These are phyloP conservation scores for Tiphia femorata DNA, from an alignment of 2,888 invertebrate genomes.

Conservation along the genomic window DNA sequence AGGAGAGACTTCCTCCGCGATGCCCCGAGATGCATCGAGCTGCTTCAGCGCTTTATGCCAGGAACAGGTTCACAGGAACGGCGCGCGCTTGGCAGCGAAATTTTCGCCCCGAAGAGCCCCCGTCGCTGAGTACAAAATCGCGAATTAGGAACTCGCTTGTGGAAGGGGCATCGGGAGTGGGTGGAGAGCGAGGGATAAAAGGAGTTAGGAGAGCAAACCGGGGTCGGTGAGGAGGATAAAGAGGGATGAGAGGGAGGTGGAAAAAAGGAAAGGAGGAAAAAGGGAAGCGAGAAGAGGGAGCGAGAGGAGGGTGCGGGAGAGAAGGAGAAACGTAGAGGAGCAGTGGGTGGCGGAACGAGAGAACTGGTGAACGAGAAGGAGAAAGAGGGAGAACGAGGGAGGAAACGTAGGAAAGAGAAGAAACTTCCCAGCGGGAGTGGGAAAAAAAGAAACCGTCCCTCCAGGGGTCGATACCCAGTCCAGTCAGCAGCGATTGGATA, in stretches of 20 bases:
- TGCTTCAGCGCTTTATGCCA: slow-evolving; percentile 38
- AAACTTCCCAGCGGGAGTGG: slow-evolving; percentile 1
- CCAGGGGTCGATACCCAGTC: slow-evolving; percentile 53
- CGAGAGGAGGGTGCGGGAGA: slow-evolving; percentile 7
- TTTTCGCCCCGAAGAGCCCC: slow-evolving; percentile 29
- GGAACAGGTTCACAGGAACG: slow-evolving; percentile 23
- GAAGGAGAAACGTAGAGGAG: not conserved
- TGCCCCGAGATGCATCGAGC: slow-evolving; percentile 45
- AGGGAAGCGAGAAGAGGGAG: slow-evolving; percentile 8
- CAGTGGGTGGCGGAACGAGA: not conserved
- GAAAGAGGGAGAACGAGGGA: not conserved
- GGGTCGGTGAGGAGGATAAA: slow-evolving; percentile 5
- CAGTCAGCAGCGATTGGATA: slow-evolving; percentile 52
- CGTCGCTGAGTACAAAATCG: slow-evolving; percentile 31
- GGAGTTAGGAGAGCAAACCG: slow-evolving; percentile 9
- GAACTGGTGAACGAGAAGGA: not conserved
- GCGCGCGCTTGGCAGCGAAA: slow-evolving; percentile 25
- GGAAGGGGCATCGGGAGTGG: too few relatives aligned
- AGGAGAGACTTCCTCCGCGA: slow-evolving; percentile 50
- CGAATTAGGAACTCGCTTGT: slow-evolving; percentile 27
- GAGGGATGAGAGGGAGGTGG: slow-evolving; percentile 11
- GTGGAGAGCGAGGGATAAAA: too few relatives aligned
- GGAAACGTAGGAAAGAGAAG: not conserved
- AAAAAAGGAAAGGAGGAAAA: slow-evolving; percentile 11
- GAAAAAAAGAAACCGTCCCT: slow-evolving; percentile 28